These are phyloP conservation scores for Calliphora vicina DNA, from an alignment of 1,140 invertebrate species.

Conservation along the genomic window DNA sequence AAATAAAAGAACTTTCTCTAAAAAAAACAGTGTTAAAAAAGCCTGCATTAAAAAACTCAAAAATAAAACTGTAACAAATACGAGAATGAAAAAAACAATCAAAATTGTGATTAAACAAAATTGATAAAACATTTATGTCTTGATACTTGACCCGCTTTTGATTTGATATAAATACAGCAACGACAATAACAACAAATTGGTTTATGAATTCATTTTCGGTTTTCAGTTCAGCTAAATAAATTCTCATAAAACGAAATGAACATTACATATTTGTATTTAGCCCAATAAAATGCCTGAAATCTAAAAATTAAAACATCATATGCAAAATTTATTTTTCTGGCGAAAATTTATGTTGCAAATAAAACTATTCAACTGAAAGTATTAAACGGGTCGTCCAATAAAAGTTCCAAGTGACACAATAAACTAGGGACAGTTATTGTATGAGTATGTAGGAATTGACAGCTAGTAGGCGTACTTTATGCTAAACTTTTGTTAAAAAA, in stretches of 20 bases:
- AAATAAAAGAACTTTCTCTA: background rate
- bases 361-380: too few relatives aligned
- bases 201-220: background rate
- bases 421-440: too few relatives aligned
- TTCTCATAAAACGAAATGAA: background rate
- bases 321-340: too few relatives aligned
- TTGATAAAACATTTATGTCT: background rate
- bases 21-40: background rate
- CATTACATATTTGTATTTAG: background rate
- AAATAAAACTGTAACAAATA: background rate
- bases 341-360: too few relatives aligned
- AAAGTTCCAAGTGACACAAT: too few relatives aligned
- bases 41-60: conserved; percentile 11
- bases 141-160: background rate
- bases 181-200: too few relatives aligned
- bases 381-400: too few relatives aligned
- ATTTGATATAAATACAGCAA: background rate
- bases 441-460: too few relatives aligned
- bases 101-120: background rate
- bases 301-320: too few relatives aligned
- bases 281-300: background rate
- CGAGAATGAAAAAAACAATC: background rate
- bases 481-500: too few relatives aligned
- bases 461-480: too few relatives aligned
- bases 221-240: background rate